A percentile compares a stretch with the other conserved stretches of the same genome.
Evolutionary conservation across 2,888 invertebrate genomes (phyloP).

Genomic region (Capitulum mitella): DNA sequence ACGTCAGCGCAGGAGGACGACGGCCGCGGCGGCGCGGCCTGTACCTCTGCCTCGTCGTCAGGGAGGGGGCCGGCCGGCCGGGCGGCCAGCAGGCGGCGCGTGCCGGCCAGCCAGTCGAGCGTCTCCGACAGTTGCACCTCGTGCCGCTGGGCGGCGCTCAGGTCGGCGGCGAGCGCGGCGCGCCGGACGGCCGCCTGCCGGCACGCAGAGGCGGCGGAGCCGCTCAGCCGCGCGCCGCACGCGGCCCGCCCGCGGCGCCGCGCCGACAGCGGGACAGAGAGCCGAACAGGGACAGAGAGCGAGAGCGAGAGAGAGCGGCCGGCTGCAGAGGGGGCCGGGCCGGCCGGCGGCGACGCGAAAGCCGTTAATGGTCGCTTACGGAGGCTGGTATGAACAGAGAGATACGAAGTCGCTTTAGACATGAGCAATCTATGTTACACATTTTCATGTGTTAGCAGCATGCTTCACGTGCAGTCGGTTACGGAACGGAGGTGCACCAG

Average conservation of each 20-base stretch:
- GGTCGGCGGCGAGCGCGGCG: not conserved
- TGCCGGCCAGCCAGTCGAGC: constrained; percentile 27
- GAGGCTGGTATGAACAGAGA: no score
- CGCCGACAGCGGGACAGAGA: not conserved
- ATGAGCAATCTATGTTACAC: no score
- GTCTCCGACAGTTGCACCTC: constrained; percentile 25
- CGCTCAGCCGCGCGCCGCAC: constrained; percentile 1
- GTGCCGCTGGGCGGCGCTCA: constrained; percentile 7
- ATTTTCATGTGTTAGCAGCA: no score
- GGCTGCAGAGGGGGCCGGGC: no score
- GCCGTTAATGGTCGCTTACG: no score
- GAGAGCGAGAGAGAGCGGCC: not conserved
- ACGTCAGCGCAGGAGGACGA: no score
- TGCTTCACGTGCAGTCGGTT: no score
- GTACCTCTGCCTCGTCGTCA: not conserved
- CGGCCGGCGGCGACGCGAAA: no score
- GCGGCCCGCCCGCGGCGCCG: not conserved
- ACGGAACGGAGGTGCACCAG: no score
- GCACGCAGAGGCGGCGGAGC: not conserved
- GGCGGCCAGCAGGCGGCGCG: constrained; percentile 4
- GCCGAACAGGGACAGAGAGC: not conserved
- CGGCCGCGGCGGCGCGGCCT: no score
- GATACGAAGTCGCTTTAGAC: no score
- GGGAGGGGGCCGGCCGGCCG: not conserved
- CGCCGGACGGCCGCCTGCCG: not conserved